Evolutionary conservation across 2,797 vertebrate genomes (phyloP), one percentile per base, ranked within the genome.

Genomic region (Florisuga fusca): DNA sequence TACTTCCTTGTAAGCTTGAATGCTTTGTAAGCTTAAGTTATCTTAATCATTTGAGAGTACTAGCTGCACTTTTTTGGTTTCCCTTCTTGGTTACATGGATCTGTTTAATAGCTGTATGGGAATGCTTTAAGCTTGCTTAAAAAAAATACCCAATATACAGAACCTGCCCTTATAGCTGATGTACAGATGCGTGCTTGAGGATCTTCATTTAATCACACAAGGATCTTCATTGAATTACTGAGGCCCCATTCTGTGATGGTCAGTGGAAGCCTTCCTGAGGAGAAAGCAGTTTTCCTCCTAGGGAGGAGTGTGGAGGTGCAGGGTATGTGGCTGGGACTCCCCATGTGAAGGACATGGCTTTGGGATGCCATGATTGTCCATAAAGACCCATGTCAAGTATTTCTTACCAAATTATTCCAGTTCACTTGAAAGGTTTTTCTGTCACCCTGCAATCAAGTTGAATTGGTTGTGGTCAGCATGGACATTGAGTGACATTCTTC

Each of bases 221-320:
- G 31, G 8, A n/a, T 82, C 23, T 72, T 62, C 6, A 36, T 55
- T 73, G 73, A 14, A 62, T 80, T 76, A 79, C 34, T 72, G 62
- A 64, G 12, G 3, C 10, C 16, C 7, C 9, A 2, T 71, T 51
- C 74, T 43, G 34, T 74, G 64, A 67, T 77, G 53, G 16, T 72
- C 27, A 36, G 51, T 29, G 51, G 15, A 36, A 73, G n/a, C n/a
- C 17, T 9, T 76, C 5, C 1, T 34, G 31, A 74, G 12, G 15
- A 10, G 7, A 12, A 23, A 73, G 19, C n/a, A 48, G 27, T 58
- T 89, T 66, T 87, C 26, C 25, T 61, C 17, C 5, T 14, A 20
- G 29, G 41, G 43, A 68, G 41, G 50, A 63, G 41, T 0, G 0
- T 22, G 31, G 43, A 81, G 17, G 15, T 1, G 0, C 33, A 71